These are phyloP conservation scores for Drosophila tanythrix DNA, from an alignment of 2,888 invertebrate genomes.

Conservation along the genomic window DNA sequence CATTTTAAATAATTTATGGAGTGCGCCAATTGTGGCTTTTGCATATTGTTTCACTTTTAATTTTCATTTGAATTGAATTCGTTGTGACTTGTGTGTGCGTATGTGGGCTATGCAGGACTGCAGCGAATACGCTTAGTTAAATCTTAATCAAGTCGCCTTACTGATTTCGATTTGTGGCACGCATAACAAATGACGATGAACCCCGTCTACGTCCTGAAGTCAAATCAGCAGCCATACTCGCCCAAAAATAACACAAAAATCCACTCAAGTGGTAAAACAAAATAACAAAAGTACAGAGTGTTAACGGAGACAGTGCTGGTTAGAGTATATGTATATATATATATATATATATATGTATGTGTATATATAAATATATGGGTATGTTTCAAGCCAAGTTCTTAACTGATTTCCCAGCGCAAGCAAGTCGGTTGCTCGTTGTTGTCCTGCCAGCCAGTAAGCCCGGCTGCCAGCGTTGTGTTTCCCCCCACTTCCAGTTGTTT, in stretches of 20 bases:
- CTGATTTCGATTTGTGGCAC: conserved; percentile 78
- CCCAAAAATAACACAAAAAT: conserved; percentile 75
- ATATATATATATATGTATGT: conserved; percentile 16
- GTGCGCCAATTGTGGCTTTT: conserved; percentile 27
- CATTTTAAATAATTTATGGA: conserved; percentile 68
- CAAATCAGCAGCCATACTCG: conserved; percentile 23
- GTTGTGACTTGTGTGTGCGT: conserved; percentile 30
- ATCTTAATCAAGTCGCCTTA: conserved; percentile 77
- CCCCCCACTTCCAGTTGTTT: conserved; percentile 15
- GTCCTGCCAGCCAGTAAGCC: conserved; percentile 44
- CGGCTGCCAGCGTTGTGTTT: conserved; percentile 33
- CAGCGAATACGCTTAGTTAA: conserved; percentile 70
- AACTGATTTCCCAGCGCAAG: conserved; percentile 78
- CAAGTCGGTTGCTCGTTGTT: conserved; percentile 69
- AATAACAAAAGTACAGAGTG: conserved; percentile 61
- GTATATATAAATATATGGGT: conserved; percentile 26
- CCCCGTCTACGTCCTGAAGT: conserved; percentile 23
- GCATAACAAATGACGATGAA: conserved; percentile 72
- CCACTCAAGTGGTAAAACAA: conserved; percentile 79
- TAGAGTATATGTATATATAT: conserved; percentile 28
- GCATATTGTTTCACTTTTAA: conserved; percentile 38
- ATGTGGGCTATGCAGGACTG: conserved; percentile 20
- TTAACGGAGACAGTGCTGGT: conserved; percentile 58
- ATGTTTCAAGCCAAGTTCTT: conserved; percentile 71
- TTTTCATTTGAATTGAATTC: conserved; percentile 56